Evolutionary conservation across 2,797 vertebrate species (phyloP).

Genomic region (Anguilla anguilla): DNA sequence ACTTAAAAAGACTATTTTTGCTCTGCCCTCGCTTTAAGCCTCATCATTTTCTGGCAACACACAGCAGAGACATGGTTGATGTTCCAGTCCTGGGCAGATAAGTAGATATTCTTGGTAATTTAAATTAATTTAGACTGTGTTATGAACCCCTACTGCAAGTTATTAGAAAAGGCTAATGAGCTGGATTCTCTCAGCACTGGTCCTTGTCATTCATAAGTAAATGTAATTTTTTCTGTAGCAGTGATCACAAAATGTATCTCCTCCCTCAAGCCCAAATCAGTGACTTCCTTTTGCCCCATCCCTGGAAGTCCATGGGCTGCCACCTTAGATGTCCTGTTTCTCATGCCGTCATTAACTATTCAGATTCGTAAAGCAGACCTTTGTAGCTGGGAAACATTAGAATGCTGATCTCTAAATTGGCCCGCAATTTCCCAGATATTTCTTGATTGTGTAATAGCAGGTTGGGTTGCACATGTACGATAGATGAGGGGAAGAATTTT

Average conservation of each 20-base stretch:
- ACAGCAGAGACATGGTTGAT: no score
- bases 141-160: no score
- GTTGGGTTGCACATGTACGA: neutral
- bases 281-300: neutral
- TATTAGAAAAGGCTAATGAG: no score
- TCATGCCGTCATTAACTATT: neutral
- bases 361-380: neutral
- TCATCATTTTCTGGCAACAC: no score
- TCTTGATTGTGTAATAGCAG: slow-evolving; percentile 4
- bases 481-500: neutral
- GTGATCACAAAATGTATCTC: no score
- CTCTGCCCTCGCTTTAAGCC: no score
- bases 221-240: no score
- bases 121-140: no score
- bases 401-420: slow-evolving; percentile 2
- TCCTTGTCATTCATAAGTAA: no score
- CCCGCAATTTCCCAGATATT: slow-evolving; percentile 8
- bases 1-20: neutral
- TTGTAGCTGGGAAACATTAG: slow-evolving; percentile 8
- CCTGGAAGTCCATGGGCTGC: neutral
- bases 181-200: no score
- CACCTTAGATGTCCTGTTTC: neutral
- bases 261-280: neutral
- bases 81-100: no score
- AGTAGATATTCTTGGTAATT: no score